Evolutionary conservation across 2,113 vertebrate species (phyloP), one percentile per base, ranked within the genome.

Genomic region (Hippocampus mohnikei): DNA sequence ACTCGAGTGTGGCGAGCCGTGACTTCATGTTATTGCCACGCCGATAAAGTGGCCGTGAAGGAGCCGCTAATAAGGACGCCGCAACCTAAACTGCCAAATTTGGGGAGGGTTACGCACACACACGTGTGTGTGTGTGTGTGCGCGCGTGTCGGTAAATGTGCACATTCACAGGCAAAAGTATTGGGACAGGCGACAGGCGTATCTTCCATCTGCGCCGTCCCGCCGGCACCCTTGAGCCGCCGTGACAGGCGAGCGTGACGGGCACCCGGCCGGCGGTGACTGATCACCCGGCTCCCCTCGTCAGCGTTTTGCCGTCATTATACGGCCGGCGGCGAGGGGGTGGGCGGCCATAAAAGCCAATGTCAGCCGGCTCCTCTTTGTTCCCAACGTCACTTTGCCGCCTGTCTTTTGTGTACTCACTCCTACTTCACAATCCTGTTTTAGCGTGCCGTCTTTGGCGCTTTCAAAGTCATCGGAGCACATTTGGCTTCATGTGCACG

Each of bases 221-320:
- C 90, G 83, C 72, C 81, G 55, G 78, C 88, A 88, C 85, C 90
- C 91, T 91, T 89, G 88, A 87, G 82, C 59, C 41, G 15, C 75
- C 41, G 74, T 73, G 85, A 87, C 82, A 81, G 89, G 87, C 87
- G 72, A 44, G 63, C 82, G 52, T 53, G 52, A 53, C 52, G 52
- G 52, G 27, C 27, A 0, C 10, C n/a, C n/a, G 53, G 53, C 18
- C 81, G 87, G 85, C 87, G 72, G 66, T 84, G 83, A 90, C 81
- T 82, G 78, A 90, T 87, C 78, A 69, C 78, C 79, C 37, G 10
- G 76, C 70, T 71, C 74, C 79, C 79, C 77, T 71, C 70, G 87
- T 92, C 91, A 91, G 89, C 91, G 87, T 80, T 89, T 89, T 88
- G 23, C 68, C 23, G 76, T 83, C 86, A 81, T 81, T 74, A 87